Evolutionary conservation across 2,113 vertebrate genomes (phyloP).

Genomic region (Lamprologus tigripictilis): DNA sequence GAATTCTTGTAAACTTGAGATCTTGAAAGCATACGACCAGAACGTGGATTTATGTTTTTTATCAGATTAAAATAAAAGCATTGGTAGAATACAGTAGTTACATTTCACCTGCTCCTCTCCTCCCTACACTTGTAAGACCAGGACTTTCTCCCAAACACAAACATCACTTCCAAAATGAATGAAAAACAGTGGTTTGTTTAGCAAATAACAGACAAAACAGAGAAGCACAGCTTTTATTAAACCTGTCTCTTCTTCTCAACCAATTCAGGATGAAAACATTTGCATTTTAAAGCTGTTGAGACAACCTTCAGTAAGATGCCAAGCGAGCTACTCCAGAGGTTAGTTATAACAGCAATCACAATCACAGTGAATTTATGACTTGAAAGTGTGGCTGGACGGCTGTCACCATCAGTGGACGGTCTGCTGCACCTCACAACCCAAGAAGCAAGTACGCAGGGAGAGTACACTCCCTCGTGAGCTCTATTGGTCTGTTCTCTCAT

Average conservation of each 20-base stretch:
- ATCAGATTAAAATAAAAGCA: not conserved
- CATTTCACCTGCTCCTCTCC: not conserved
- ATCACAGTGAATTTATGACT: not conserved
- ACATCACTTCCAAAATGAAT: not conserved
- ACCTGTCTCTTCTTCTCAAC: accelerated
- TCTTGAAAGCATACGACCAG: not conserved
- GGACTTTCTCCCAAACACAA: not conserved
- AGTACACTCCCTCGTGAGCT: not conserved
- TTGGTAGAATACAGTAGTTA: not conserved
- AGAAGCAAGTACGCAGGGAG: not conserved
- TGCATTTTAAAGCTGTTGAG: not conserved
- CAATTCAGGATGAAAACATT: not conserved
- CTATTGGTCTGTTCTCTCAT: not conserved
- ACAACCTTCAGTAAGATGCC: not conserved
- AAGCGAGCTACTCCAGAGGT: not conserved
- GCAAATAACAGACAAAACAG: not conserved
- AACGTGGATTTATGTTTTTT: not conserved
- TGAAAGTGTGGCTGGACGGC: not conserved
- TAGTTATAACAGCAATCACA: not conserved
- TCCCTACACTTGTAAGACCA: not conserved
- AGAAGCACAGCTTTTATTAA: not conserved
- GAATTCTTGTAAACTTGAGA: not conserved
- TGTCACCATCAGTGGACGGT: accelerated
- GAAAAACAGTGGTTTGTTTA: not conserved
- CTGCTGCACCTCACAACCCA: not conserved